Evolutionary conservation across 2,888 invertebrate species (phyloP).

Genomic region (Trissoscelio sp.): DNA sequence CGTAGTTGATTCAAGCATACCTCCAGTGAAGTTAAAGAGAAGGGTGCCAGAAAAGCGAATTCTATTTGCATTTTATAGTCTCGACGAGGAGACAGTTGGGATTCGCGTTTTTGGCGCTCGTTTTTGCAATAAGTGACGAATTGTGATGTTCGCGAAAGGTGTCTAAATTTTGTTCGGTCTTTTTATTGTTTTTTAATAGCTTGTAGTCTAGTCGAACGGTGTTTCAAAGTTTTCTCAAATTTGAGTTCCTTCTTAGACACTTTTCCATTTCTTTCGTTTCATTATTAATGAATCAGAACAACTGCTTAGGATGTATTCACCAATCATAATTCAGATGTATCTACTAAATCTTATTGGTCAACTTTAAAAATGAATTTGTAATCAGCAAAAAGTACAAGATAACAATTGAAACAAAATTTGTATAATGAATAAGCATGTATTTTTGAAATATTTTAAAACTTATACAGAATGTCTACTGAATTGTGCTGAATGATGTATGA

Average conservation of each 20-base stretch:
- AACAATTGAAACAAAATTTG: too few relatives aligned
- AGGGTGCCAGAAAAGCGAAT: slow-evolving; percentile 47
- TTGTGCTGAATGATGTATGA: slow-evolving; percentile 10
- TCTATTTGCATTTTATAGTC: slow-evolving; percentile 51
- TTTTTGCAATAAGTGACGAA: slow-evolving; percentile 53
- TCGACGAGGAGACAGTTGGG: neutral
- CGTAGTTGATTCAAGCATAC: slow-evolving; percentile 44
- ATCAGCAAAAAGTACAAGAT: too few relatives aligned
- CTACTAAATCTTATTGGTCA: neutral
- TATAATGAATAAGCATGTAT: too few relatives aligned
- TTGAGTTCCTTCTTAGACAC: slow-evolving; percentile 45
- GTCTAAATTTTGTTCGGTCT: slow-evolving; percentile 19
- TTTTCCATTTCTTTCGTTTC: slow-evolving; percentile 14
- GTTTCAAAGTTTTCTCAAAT: slow-evolving; percentile 21
- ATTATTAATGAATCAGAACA: slow-evolving; percentile 4
- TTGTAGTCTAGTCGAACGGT: slow-evolving; percentile 45
- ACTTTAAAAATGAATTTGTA: too few relatives aligned
- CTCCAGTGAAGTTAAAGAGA: slow-evolving; percentile 54
- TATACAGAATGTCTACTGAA: neutral
- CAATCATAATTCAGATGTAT: slow-evolving; percentile 17
- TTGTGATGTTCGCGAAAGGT: slow-evolving; percentile 57
- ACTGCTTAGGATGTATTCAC: slow-evolving; percentile 13
- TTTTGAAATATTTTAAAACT: too few relatives aligned
- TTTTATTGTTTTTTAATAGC: slow-evolving; percentile 24
- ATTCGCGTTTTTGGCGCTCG: slow-evolving; percentile 42